Evolutionary conservation across 1,140 invertebrate genomes (phyloP).

Genomic region (Drosophila saltans): DNA sequence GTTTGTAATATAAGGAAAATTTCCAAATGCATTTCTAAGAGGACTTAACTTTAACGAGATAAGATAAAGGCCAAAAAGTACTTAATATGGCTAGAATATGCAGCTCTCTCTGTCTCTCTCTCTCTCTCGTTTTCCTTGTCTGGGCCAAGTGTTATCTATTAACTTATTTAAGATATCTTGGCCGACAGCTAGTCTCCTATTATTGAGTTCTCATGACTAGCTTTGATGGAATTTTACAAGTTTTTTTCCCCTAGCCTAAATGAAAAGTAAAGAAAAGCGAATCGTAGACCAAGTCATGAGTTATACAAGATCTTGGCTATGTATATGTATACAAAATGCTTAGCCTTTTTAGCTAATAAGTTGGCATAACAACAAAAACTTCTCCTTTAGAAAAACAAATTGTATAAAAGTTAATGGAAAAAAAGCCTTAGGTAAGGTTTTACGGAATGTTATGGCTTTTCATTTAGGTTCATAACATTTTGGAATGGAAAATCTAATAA

Average conservation of each 20-base stretch:
- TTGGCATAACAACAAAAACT: not conserved
- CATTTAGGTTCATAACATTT: no score
- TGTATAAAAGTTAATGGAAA: not conserved
- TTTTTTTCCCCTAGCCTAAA: slow-evolving; percentile 17
- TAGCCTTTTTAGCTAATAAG: not conserved
- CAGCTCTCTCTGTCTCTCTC: not conserved
- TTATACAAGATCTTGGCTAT: not conserved
- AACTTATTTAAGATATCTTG: not conserved
- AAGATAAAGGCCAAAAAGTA: not conserved
- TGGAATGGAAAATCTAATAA: no score
- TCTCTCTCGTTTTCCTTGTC: not conserved
- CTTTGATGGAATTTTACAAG: slow-evolving; percentile 49
- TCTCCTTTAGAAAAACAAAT: not conserved
- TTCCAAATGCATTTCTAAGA: slow-evolving; percentile 1
- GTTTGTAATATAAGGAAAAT: not conserved
- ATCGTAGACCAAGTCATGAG: not conserved
- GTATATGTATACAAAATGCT: not conserved
- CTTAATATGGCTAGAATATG: not conserved
- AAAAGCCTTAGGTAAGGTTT: not conserved
- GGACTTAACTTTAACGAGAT: not conserved
- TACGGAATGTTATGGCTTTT: not conserved
- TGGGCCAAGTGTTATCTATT: no score
- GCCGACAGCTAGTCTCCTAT: not conserved
- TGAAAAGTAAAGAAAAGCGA: no score
- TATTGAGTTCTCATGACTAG: slow-evolving; percentile 22